Conservation (phyloP, 2,113 vertebrate genomes). For the Calonectris borealis region DNA sequence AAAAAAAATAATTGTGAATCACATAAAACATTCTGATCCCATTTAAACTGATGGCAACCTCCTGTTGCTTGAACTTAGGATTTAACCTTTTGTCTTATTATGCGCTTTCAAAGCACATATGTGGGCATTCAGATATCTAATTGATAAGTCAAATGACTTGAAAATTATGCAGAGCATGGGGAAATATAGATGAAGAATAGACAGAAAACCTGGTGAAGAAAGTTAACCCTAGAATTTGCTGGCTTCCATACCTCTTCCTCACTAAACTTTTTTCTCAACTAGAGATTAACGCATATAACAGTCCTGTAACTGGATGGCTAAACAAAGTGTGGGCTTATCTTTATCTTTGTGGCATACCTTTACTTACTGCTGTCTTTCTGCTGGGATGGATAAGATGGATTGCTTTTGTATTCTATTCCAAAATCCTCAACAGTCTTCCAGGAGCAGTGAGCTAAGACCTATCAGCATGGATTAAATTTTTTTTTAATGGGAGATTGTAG, state of each 20-base stretch:
- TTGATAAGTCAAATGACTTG: not conserved
- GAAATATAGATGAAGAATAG: not conserved
- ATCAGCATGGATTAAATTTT: not conserved
- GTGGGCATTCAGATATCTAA: not conserved
- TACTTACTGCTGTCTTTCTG: not conserved
- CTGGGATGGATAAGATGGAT: not conserved
- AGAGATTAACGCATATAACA: not conserved
- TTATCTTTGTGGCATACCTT: not conserved
- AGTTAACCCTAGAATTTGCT: not conserved
- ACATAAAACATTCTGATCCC: not conserved
- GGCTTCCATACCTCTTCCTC: not conserved
- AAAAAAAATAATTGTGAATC: not conserved
- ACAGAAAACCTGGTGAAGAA: not conserved
- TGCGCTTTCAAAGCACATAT: not conserved
- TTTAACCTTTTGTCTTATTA: not conserved
- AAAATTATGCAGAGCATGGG: not conserved
- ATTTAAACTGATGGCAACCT: not conserved
- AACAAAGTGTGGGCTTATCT: not conserved
- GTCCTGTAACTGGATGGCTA: not conserved
- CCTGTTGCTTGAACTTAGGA: constrained; percentile 6
- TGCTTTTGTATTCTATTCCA: not conserved
- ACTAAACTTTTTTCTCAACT: not conserved
- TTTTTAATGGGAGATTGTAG: not conserved
- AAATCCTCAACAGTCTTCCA: not conserved
- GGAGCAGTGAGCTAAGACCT: not conserved